A percentile compares a stretch with the other conserved stretches of the same genome.
Evolutionary conservation across 37 sponge, comb jelly and placozoan genomes (phyloP).

Genomic region (Tethya wilhelma): DNA sequence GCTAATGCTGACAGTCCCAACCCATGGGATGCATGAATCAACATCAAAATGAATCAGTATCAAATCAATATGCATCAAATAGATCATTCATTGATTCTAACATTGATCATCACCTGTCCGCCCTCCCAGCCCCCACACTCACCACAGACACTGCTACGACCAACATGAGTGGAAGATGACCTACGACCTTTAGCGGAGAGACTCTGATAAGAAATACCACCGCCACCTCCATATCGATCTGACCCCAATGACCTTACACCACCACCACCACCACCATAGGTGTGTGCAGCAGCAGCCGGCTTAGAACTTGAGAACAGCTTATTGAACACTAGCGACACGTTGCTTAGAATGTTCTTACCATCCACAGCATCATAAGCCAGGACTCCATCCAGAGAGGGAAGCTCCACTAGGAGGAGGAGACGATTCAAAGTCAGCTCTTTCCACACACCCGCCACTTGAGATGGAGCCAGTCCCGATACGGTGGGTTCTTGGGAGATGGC

Average conservation of each 20-base stretch:
- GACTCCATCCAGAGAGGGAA: conserved; percentile 55
- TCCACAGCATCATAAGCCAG: conserved; percentile 51
- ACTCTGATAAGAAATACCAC: too few relatives aligned
- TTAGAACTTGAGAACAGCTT: too few relatives aligned
- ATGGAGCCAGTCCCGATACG: not conserved
- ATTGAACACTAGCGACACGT: conserved; percentile 33
- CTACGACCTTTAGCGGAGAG: not conserved
- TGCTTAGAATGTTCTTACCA: conserved; percentile 58
- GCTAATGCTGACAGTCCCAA: too few relatives aligned
- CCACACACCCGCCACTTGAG: conserved; percentile 51
- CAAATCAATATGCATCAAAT: too few relatives aligned
- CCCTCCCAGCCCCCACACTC: too few relatives aligned
- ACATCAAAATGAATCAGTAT: too few relatives aligned
- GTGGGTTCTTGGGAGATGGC: too few relatives aligned
- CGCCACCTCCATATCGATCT: too few relatives aligned
- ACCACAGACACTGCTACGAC: too few relatives aligned
- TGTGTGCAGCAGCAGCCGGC: not conserved
- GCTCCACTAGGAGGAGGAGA: conserved; percentile 51
- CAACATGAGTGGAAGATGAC: not conserved
- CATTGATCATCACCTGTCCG: too few relatives aligned
- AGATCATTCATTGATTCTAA: too few relatives aligned
- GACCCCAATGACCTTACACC: not conserved
- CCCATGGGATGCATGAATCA: too few relatives aligned
- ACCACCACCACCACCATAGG: not conserved
- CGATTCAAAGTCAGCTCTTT: conserved; percentile 55